Conservation (phyloP, 2,797 vertebrate species). For the Sparidentex hasta region DNA sequence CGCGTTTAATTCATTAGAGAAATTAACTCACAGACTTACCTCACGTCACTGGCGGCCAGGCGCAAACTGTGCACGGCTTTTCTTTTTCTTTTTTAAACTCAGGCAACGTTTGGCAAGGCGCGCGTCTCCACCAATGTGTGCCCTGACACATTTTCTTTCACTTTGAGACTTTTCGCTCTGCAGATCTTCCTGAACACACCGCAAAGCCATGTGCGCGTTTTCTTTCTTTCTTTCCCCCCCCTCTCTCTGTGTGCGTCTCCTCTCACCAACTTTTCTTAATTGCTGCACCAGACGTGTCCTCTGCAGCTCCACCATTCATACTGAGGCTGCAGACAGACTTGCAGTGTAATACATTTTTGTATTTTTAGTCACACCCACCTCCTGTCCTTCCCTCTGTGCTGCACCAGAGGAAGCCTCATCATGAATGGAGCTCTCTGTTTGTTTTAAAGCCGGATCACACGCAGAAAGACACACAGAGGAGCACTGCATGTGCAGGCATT, state of each 20-base stretch:
- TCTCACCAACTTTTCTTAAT: constrained; percentile 24
- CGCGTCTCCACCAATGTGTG: constrained; percentile 35
- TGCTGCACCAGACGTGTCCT: constrained; percentile 20
- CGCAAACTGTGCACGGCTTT: constrained; percentile 43
- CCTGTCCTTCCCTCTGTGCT: constrained; percentile 48
- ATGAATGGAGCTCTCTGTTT: constrained; percentile 66
- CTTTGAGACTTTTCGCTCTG: constrained; percentile 44
- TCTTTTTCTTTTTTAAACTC: constrained; percentile 22
- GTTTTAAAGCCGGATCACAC: background rate
- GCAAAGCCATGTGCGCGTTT: constrained; percentile 5
- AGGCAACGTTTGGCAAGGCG: constrained; percentile 39
- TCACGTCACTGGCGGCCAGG: constrained; percentile 43
- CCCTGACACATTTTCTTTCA: constrained; percentile 51
- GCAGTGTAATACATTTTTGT: constrained; percentile 59
- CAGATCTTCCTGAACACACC: constrained; percentile 15
- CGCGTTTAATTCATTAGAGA: constrained; percentile 39
- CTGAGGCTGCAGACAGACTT: constrained; percentile 46
- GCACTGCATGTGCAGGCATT: background rate
- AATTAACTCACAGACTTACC: constrained; percentile 66
- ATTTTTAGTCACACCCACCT: constrained; percentile 74
- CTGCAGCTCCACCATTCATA: constrained; percentile 72
- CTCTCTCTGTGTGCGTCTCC: background rate
- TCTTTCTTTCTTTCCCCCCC: background rate
- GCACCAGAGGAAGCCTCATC: constrained; percentile 21
- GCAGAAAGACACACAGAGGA: background rate